Evolutionary conservation across 2,888 invertebrate genomes (phyloP).

Genomic region (Escarpia spicata): DNA sequence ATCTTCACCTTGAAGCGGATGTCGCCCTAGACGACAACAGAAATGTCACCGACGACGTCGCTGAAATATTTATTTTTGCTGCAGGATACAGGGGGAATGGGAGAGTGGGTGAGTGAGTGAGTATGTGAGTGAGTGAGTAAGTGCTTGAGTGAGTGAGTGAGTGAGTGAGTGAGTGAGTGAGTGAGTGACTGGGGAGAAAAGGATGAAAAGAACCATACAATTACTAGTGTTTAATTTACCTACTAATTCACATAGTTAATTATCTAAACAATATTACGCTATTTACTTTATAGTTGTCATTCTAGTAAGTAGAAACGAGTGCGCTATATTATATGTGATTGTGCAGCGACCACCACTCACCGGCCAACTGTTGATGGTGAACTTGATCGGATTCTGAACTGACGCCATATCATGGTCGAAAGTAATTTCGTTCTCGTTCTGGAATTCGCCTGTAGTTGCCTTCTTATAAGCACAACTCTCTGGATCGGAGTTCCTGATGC

Average conservation of each 20-base stretch:
- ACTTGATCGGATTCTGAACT: slow-evolving; percentile 18
- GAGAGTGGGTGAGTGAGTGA: background rate
- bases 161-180: slow-evolving; percentile 1
- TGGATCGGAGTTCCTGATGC: background rate
- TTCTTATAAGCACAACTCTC: slow-evolving; percentile 6
- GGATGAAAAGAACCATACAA: background rate
- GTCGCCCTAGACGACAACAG: background rate
- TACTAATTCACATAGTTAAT: background rate
- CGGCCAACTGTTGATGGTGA: slow-evolving; percentile 13
- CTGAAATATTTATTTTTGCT: background rate
- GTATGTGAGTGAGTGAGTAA: background rate
- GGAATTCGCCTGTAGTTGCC: background rate
- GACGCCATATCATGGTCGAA: slow-evolving; percentile 19
- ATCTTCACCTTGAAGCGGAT: slow-evolving; percentile 10
- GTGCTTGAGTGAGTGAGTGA: background rate
- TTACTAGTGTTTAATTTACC: background rate
- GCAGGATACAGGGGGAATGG: background rate
- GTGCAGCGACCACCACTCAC: background rate
- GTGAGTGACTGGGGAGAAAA: background rate
- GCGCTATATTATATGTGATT: background rate
- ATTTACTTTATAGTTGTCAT: no score
- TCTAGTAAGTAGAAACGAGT: background rate
- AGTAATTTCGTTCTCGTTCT: background rate
- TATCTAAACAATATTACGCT: background rate
- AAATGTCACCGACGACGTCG: background rate